Conservation (phyloP, 1,140 invertebrate species). For the Centruroides vittatus region DNA sequence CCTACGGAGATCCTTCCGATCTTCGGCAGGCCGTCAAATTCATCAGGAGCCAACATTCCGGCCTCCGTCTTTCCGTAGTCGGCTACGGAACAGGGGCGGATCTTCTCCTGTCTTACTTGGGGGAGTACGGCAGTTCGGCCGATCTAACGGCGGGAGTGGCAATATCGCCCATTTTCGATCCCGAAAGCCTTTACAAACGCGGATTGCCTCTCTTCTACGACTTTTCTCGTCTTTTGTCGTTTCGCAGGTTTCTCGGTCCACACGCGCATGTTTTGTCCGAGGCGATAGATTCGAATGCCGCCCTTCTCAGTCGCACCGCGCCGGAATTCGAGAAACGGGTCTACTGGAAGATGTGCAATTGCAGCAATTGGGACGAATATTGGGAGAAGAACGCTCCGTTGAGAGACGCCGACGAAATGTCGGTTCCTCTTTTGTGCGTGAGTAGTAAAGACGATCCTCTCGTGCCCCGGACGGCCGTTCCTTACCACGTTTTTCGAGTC, state of each 20-base stretch:
- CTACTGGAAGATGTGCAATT: slow-evolving; percentile 20
- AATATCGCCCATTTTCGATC: slow-evolving; percentile 24
- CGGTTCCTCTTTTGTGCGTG: slow-evolving; percentile 24
- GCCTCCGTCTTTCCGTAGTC: slow-evolving; percentile 20
- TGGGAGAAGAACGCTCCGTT: slow-evolving; percentile 26
- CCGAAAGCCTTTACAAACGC: slow-evolving; percentile 16
- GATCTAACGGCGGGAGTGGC: slow-evolving; percentile 21
- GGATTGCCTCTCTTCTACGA: slow-evolving; percentile 5
- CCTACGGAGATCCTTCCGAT: slow-evolving; percentile 23
- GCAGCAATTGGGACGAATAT: slow-evolving; percentile 21
- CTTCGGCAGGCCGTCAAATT: slow-evolving; percentile 23
- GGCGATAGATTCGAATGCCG: slow-evolving; percentile 15
- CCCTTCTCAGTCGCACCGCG: slow-evolving; percentile 14
- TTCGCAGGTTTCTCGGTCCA: slow-evolving; percentile 17
- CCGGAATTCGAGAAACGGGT: slow-evolving; percentile 20
- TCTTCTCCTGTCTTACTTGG: slow-evolving; percentile 25
- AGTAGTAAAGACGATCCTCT: slow-evolving; percentile 26
- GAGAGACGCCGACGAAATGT: slow-evolving; percentile 25
- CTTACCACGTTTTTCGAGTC: slow-evolving; percentile 24
- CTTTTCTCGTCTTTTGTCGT: slow-evolving; percentile 5
- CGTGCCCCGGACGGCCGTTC: slow-evolving; percentile 18
- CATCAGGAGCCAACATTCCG: slow-evolving; percentile 19
- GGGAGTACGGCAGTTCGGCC: slow-evolving; percentile 26
- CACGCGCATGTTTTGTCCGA: slow-evolving; percentile 17
- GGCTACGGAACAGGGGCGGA: slow-evolving; percentile 23